Evolutionary conservation across 2,888 invertebrate genomes (phyloP).

Genomic region (Helleia helle): DNA sequence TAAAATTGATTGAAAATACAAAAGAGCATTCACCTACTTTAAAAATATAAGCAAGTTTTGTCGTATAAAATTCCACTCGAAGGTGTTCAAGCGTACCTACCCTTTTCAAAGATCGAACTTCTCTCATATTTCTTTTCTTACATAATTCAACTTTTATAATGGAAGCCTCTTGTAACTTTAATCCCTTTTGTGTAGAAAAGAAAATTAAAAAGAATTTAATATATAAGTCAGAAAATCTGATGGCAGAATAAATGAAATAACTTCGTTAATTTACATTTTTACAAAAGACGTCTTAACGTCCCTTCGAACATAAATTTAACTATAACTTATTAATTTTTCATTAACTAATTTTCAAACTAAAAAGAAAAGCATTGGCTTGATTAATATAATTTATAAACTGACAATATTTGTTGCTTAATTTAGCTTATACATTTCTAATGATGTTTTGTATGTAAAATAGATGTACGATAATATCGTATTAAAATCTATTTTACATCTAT

Average conservation of each 20-base stretch:
- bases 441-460: too few species aligned
- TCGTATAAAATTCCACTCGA: constrained; percentile 35
- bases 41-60: constrained; percentile 8
- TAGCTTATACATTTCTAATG: too few species aligned
- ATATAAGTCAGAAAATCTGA: constrained; percentile 22
- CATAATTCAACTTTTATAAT: constrained; percentile 54
- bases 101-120: constrained; percentile 52
- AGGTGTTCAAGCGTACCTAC: constrained; percentile 35
- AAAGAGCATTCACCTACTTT: background rate
- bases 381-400: too few species aligned
- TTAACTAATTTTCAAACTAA: too few species aligned
- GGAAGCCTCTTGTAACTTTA: constrained; percentile 53
- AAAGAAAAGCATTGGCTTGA: too few species aligned
- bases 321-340: too few species aligned
- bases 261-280: too few species aligned
- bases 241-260: background rate
- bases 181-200: constrained; percentile 40
- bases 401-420: too few species aligned
- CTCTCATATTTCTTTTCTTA: constrained; percentile 53
- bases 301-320: too few species aligned
- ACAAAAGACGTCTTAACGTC: too few species aligned
- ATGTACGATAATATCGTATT: too few species aligned
- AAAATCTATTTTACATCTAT: too few species aligned
- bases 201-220: constrained; percentile 33
- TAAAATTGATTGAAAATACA: background rate